Percentiles rank a stretch among this genome's conserved stretches.
Conservation (phyloP, 2,888 invertebrate genomes). For the Eugnorisma glareosa region DNA sequence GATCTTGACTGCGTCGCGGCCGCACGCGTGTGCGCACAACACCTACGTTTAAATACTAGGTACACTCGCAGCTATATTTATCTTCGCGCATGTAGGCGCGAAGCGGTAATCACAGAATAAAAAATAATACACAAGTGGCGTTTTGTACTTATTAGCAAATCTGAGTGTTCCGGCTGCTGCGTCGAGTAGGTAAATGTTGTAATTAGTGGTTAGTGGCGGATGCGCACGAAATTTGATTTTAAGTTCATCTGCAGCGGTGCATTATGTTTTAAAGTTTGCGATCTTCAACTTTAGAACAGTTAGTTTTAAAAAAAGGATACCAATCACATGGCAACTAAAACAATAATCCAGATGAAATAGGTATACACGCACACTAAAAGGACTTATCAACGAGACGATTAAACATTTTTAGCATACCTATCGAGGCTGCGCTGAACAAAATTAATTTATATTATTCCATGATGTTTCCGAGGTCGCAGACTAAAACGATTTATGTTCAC, state of each 20-base stretch:
- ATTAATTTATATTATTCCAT: constrained; percentile 51
- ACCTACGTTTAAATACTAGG: constrained; percentile 80
- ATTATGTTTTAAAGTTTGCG: constrained; percentile 34
- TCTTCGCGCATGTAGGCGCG: constrained; percentile 85
- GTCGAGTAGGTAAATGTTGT: constrained; percentile 71
- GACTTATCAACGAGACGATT: constrained; percentile 36
- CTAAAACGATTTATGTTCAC: constrained; percentile 53
- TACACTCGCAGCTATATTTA: constrained; percentile 86
- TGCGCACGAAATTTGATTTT: constrained; percentile 64
- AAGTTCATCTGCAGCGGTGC: constrained; percentile 54
- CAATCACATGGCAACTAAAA: constrained; percentile 9
- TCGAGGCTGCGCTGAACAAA: constrained; percentile 43
- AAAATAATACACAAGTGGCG: constrained; percentile 76
- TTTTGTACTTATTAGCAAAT: constrained; percentile 80
- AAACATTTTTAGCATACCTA: constrained; percentile 39
- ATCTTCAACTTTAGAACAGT: constrained; percentile 9
- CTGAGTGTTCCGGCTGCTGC: constrained; percentile 80
- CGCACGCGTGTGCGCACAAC: constrained; percentile 86
- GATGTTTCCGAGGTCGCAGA: constrained; percentile 57
- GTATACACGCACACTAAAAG: constrained; percentile 13
- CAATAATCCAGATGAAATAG: constrained; percentile 3
- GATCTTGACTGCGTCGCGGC: constrained; percentile 91
- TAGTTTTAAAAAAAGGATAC: background rate
- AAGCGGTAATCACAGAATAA: constrained; percentile 82
- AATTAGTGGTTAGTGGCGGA: constrained; percentile 73